Percentiles rank a stretch among this genome's conserved stretches.
These are phyloP conservation scores for Oreamnos americanus DNA, from an alignment of 2,113 vertebrate genomes.

Conservation along the genomic window DNA sequence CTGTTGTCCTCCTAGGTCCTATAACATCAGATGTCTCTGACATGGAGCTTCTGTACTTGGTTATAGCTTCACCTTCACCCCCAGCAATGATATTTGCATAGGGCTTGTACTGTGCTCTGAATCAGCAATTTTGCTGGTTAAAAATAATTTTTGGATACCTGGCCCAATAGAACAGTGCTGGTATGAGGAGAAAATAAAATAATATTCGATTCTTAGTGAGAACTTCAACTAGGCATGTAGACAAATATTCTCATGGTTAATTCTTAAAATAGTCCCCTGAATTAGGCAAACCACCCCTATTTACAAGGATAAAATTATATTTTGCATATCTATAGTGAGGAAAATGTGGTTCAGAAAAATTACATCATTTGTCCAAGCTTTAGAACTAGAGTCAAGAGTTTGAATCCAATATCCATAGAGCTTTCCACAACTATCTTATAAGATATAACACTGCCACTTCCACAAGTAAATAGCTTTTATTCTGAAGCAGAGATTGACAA, in stretches of 20 bases:
- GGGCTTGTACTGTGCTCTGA: neutral
- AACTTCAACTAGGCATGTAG: neutral
- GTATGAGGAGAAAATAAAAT: neutral
- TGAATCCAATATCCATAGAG: neutral
- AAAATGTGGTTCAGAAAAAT: neutral
- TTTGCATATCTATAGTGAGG: neutral
- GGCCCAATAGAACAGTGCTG: neutral
- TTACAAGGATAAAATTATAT: neutral
- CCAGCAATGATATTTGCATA: neutral
- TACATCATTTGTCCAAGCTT: too few relatives aligned
- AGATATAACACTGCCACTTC: neutral
- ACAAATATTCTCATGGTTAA: neutral
- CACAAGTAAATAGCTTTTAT: neutral
- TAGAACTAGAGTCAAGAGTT: neutral
- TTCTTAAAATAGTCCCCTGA: neutral
- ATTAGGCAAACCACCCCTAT: neutral
- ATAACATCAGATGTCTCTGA: neutral
- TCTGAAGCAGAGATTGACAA: neutral
- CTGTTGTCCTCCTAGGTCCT: neutral
- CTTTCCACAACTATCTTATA: neutral
- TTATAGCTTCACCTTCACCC: too few relatives aligned
- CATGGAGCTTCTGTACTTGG: neutral
- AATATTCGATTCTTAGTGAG: neutral
- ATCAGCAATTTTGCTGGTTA: neutral
- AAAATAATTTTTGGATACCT: neutral